Evolutionary conservation across 2,113 vertebrate species (phyloP).

Genomic region (Asarcornis scutulata): DNA sequence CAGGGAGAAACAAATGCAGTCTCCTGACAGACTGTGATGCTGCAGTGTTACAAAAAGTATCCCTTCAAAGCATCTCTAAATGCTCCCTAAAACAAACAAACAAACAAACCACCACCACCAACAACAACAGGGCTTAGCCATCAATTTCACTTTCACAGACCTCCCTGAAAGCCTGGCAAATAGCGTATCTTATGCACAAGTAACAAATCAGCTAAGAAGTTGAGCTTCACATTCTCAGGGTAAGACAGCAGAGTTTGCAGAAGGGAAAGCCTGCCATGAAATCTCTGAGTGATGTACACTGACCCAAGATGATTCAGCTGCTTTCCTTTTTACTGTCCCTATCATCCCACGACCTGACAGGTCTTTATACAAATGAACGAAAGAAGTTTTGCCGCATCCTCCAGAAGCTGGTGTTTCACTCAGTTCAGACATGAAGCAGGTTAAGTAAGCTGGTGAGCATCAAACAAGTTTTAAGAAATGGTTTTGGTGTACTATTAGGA

Average conservation of each 20-base stretch:
- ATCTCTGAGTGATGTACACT: rapidly evolving
- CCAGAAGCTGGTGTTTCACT: not conserved
- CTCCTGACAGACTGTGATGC: not conserved
- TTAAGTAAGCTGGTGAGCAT: not conserved
- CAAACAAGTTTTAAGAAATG: not conserved
- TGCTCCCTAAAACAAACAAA: not conserved
- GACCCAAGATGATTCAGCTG: not conserved
- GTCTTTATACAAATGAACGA: not conserved
- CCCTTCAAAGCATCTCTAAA: not conserved
- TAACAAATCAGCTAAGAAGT: not conserved
- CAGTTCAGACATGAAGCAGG: not conserved
- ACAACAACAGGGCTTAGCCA: not conserved
- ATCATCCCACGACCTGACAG: not conserved
- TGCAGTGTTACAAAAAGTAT: not conserved
- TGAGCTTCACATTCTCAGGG: not conserved
- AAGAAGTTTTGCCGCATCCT: not conserved
- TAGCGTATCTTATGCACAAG: not conserved
- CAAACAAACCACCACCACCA: no score
- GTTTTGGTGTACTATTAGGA: not conserved
- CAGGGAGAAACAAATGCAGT: not conserved
- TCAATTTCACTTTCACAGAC: not conserved
- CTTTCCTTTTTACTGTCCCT: not conserved
- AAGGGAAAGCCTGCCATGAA: not conserved
- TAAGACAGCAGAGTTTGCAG: not conserved
- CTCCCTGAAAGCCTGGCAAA: not conserved